These are phyloP conservation scores for Sphaerophoria rueppellii DNA, from an alignment of 2,888 invertebrate genomes.

Conservation along the genomic window DNA sequence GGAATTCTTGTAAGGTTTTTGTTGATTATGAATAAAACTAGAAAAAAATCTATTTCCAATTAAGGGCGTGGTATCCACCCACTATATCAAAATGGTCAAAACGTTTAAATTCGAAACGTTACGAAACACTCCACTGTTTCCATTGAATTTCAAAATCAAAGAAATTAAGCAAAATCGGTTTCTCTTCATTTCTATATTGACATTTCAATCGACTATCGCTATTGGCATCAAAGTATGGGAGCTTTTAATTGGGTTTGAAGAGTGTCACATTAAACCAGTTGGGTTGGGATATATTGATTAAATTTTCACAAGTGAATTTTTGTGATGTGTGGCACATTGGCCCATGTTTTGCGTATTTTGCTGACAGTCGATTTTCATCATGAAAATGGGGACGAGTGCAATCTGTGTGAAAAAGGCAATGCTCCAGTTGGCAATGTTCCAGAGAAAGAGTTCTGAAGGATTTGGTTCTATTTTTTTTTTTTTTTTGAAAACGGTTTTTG, in stretches of 20 bases:
- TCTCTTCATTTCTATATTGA: not conserved
- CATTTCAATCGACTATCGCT: not conserved
- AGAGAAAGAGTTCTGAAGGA: conserved; percentile 49
- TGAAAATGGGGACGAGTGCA: conserved; percentile 46
- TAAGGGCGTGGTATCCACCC: too few species aligned
- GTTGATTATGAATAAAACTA: too few species aligned
- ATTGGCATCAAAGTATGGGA: not conserved
- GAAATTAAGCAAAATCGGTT: conserved; percentile 7
- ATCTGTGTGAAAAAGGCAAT: conserved; percentile 37
- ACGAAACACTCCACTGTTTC: too few species aligned
- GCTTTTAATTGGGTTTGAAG: conserved; percentile 55
- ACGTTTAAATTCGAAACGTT: too few species aligned
- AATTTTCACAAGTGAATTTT: conserved; percentile 34
- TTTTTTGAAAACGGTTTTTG: conserved; percentile 32
- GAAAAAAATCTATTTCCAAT: too few species aligned
- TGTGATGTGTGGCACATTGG: conserved; percentile 24
- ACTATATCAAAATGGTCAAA: too few species aligned
- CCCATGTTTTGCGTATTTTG: not conserved
- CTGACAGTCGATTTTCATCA: conserved; percentile 12
- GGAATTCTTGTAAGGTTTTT: too few species aligned
- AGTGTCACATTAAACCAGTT: conserved; percentile 54
- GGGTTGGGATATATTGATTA: conserved; percentile 54
- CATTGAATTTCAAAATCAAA: too few species aligned
- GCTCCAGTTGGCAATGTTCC: conserved; percentile 66
- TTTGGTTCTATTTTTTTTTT: not conserved